Base-by-base conservation (phyloP, 2,888 invertebrate species). In the Cryptocephalus moraei region DNA sequence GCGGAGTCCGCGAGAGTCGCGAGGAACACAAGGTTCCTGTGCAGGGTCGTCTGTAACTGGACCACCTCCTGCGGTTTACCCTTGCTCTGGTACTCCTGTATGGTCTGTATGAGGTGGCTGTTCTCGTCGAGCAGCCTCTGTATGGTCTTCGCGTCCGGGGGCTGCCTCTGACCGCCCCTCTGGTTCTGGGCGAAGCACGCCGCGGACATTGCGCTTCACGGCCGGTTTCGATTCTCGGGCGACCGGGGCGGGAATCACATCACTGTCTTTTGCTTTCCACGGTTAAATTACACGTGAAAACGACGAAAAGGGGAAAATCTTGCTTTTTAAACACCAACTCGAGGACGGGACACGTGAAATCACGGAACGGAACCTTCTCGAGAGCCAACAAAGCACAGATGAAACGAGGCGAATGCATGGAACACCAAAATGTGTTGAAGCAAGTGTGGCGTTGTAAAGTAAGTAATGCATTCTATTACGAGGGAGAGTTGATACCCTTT, bases 81-180 rank as follows among this genome's bases (percentile, higher is more conserved):
- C 75, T 93, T 93, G 56, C 83, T 88, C 73, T 97, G 96, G 73
- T 86, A 95, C 60, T 97, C 96, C 70, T 93, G 90, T 65, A 97
- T 95, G 8, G 92, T 91, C 75, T 95, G 92, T 62, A 97, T 96
- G 40, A 97, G 77, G 68, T 94, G 92, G 60, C 90, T 90, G 71
- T 97, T 97, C 73, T 97, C 97, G 74, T 97, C 96, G 50, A 97
- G 77, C 82, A 97, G 86, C 80, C 95, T 91, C 70, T 92, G 91
- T 62, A 92, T 88, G 72, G 90, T 90, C 43, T 84, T 84, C 50
- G 88, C 84, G 68, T 80, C 90, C 39, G 88, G 82, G 44, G 90
- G 85, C 50, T 79, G 81, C 48, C 84, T 80, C 51, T 82, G 79
- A 47, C 83, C 82, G 65, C 83, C 82, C 64, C 84, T 77, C 64